Base-by-base conservation (phyloP, 2,888 invertebrate genomes). In the Autographa pulchrina region DNA sequence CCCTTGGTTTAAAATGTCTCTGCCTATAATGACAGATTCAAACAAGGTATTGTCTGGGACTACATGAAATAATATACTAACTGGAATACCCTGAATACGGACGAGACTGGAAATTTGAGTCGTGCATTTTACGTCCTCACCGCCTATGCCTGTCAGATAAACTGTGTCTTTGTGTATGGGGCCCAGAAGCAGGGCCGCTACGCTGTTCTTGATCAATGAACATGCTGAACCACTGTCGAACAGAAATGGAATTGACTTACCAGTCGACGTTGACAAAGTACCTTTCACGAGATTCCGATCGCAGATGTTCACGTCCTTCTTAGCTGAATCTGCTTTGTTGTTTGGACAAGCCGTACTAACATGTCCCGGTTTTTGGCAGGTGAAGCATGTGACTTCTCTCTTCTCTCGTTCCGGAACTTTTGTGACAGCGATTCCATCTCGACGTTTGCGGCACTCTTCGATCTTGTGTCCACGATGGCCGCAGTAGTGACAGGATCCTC, bases 291-390 rank as follows among this genome's bases (percentile, higher is more conserved):
- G 16, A 0, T 41, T 35, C 0, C 20, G 70, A 11, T 65, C 75
- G 54, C 77, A 73, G 3, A 60, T 31, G 8, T 79, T 25, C 3
- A 79, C 71, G 0, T 76, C 76, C 35, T 79, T 76, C 8, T 0
- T 1, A 1, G 35, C 65, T 14, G 60, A 13, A 3, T 35, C 54
- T 35, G 9, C 63, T 32, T 16, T 58, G 25, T 54, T 14, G 43
- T 69, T 69, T 4, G 60, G 70, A 41, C 78, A 78, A 0, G 0
- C 58, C 1, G 73, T 56, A 0, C 66, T n/a, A 0, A 75, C 0
- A 16, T 75, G 78, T 0, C 78, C 78, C 0, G 54, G 20, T 4
- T 73, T 48, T 0, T 64, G 64, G 16, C 78, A 78, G 0, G 14
- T 2, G 25, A 54, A 78, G 48, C 78, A 75, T 11, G 63, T 69